Conservation (phyloP, 2,888 invertebrate species). For the Erpobdella octoculata region DNA sequence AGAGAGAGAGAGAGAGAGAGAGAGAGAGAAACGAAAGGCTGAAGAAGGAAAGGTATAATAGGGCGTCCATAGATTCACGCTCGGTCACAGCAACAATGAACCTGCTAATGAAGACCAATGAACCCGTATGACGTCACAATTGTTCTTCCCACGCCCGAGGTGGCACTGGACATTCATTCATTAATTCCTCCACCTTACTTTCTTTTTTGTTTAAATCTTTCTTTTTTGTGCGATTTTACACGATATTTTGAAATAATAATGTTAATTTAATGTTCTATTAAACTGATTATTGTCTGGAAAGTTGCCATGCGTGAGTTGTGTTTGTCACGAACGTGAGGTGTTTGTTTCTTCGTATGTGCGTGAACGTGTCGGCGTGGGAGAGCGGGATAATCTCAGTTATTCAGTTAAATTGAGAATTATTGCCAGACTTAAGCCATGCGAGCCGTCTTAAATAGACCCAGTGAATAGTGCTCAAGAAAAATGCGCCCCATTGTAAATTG, state of each 20-base stretch:
- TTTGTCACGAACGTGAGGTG: neutral
- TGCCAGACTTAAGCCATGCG: neutral
- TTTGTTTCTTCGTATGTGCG: neutral
- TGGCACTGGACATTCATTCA: conserved; percentile 8
- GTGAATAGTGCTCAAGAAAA: conserved; percentile 1
- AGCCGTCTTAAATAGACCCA: conserved; percentile 10
- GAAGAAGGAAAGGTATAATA: neutral
- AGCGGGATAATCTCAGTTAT: conserved; percentile 8
- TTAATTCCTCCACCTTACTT: neutral
- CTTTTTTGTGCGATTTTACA: too few relatives aligned
- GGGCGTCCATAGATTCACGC: conserved; percentile 7
- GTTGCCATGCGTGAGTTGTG: neutral
- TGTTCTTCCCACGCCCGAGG: conserved; percentile 5
- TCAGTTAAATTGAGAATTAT: conserved; percentile 13
- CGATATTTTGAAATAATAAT: too few relatives aligned
- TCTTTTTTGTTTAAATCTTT: too few relatives aligned
- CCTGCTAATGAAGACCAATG: conserved; percentile 6
- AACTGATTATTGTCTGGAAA: neutral
- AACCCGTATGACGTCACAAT: conserved; percentile 8
- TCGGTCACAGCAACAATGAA: neutral
- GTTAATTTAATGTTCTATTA: neutral
- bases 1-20: too few relatives aligned
- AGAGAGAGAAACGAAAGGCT: too few relatives aligned
- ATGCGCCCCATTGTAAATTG: conserved; percentile 6
- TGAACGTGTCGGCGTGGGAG: neutral